Evolutionary conservation across 2,113 vertebrate genomes (phyloP).

Genomic region (Corydoras maculifer): DNA sequence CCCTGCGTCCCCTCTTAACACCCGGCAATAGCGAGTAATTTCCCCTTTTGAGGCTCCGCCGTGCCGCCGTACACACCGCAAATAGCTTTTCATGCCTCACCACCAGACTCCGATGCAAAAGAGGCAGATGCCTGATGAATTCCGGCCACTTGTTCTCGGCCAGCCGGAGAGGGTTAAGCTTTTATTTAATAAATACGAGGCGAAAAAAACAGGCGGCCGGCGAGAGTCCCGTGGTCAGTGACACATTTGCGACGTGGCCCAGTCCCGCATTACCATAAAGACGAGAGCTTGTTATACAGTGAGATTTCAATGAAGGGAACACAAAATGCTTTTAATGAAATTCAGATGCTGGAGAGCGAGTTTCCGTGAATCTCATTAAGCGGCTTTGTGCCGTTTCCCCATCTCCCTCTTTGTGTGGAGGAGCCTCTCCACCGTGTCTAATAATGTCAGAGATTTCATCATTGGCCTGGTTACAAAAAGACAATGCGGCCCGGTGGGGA

Average conservation of each 20-base stretch:
- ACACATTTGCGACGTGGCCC: constrained; percentile 55
- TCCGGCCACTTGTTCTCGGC: constrained; percentile 52
- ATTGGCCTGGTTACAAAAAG: constrained; percentile 58
- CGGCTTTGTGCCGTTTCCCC: constrained; percentile 65
- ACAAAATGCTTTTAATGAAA: constrained; percentile 74
- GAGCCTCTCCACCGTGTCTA: constrained; percentile 60
- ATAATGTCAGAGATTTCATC: constrained; percentile 70
- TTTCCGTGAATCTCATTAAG: constrained; percentile 74
- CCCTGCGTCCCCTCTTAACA: constrained; percentile 52
- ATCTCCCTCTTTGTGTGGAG: constrained; percentile 58
- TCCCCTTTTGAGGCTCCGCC: constrained; percentile 52
- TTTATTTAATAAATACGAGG: constrained; percentile 67
- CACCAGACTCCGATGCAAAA: constrained; percentile 54
- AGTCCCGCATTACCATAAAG: constrained; percentile 67
- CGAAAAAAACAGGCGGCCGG: constrained; percentile 38
- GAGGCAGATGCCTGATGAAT: constrained; percentile 58
- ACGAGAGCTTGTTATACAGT: constrained; percentile 71
- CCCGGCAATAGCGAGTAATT: constrained; percentile 60
- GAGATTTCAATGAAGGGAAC: constrained; percentile 69
- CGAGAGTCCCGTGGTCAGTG: constrained; percentile 61
- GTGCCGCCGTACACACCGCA: constrained; percentile 43
- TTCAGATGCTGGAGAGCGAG: constrained; percentile 58
- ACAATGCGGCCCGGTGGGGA: constrained; percentile 61
- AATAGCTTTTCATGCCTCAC: constrained; percentile 60
- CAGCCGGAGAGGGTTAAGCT: constrained; percentile 62